Base-by-base conservation (phyloP, 2,797 vertebrate genomes). In the Typhlichthys eigenmanni region DNA sequence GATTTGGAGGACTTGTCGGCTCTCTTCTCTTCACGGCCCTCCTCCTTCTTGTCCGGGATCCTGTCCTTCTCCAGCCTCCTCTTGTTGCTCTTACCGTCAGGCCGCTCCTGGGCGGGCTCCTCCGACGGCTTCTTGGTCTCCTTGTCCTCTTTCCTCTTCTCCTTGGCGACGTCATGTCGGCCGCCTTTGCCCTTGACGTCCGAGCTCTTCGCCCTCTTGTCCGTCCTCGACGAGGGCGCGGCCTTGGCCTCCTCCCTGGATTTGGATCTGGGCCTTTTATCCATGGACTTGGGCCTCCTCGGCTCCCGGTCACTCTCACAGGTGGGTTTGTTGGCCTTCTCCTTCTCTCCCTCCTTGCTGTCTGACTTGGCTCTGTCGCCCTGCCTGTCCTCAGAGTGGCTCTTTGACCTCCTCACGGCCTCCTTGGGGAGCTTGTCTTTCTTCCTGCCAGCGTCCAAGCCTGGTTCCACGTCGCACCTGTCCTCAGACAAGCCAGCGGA, bases 401-500 rank as follows among this genome's bases (percentile, higher is more conserved):
- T 94, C 84, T 93, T 97, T 24, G 93, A 89, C 83, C 91, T 92
- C 72, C 93, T 94, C 56, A 82, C 68, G 60, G 78, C 81, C 0
- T 97, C 95, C 79, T 93, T 98, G 72, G 91, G 81, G 69, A 89
- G 65, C 60, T 85, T 88, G 5, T 96, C 94, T 66, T 93, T 94
- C 78, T 92, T 96, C 64, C 80, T 90, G 68, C 62, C 85, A 60
- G 81, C 32, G 0, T 98, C 95, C 14, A 86, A 68, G 0, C 80
- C 91, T 0, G 83, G 49, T 60, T 96, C 95, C 52, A 80, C 66
- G 62, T 98, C 96, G 56, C 88, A 93, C 43, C 92, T 95, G 55
- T 97, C 95, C 83, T 97, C 96, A 0, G 92, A 92, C 4, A 88
- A 95, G 65, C 90, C 93, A 9, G 89, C 78, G 79, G 92, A 93